Evolutionary conservation across 2,888 invertebrate genomes (phyloP).

Genomic region (Atherix ibis): DNA sequence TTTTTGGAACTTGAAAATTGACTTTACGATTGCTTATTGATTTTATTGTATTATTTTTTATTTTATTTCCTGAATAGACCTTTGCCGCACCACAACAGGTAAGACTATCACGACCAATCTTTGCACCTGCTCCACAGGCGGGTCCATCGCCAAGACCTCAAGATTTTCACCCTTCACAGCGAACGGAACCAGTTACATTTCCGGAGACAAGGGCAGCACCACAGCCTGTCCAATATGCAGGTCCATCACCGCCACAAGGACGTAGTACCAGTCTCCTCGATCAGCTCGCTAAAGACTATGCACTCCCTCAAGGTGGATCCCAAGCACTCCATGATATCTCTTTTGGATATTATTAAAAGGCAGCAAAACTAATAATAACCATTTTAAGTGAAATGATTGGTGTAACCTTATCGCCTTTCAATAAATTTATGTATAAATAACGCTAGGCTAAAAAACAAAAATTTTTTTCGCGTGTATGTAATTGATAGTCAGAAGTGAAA

Average conservation of each 20-base stretch:
- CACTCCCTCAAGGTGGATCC: conserved; percentile 52
- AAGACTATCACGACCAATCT: conserved; percentile 27
- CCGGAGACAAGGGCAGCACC: conserved; percentile 11
- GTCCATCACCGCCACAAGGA: conserved; percentile 14
- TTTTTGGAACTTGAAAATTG: no score
- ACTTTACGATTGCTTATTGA: no score
- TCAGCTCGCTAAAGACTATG: conserved; percentile 65
- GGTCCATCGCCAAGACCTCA: conserved; percentile 17
- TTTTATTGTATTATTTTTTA: not conserved
- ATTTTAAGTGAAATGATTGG: no score
- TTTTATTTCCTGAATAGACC: conserved; percentile 12
- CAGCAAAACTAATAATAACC: no score
- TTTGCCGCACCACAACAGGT: conserved; percentile 12
- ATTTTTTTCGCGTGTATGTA: no score
- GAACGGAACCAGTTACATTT: conserved; percentile 13
- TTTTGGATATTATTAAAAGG: conserved; percentile 57
- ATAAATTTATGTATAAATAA: no score
- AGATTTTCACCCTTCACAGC: conserved; percentile 16
- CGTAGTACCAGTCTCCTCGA: conserved; percentile 45
- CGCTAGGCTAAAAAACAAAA: no score
- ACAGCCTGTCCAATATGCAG: conserved; percentile 12
- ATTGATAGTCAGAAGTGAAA: no score
- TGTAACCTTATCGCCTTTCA: no score
- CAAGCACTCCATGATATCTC: conserved; percentile 65
- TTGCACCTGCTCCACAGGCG: conserved; percentile 23